These are phyloP conservation scores for Bugulina stolonifera DNA, from an alignment of 2,888 invertebrate genomes.

Conservation along the genomic window DNA sequence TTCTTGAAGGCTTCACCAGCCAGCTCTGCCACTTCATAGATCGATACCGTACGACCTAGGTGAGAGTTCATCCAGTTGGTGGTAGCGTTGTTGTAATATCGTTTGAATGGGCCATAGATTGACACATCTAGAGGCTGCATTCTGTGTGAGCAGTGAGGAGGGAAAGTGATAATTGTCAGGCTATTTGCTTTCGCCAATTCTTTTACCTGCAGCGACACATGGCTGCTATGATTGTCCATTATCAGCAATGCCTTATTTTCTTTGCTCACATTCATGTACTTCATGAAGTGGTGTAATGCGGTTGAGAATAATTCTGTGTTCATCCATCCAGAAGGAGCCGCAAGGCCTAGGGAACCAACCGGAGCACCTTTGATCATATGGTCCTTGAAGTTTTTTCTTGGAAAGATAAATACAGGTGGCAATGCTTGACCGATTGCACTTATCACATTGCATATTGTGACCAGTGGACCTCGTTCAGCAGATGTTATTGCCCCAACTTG, in stretches of 20 bases:
- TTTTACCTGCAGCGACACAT: not conserved
- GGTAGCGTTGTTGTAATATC: not conserved
- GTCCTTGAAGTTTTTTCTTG: slow-evolving; percentile 27
- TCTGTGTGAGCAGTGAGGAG: slow-evolving; percentile 28
- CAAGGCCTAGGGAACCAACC: slow-evolving; percentile 26
- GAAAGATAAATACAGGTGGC: slow-evolving; percentile 29
- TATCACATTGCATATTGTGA: slow-evolving; percentile 28
- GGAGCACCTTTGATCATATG: slow-evolving; percentile 26
- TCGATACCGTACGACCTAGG: not conserved
- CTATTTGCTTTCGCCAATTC: slow-evolving; percentile 14
- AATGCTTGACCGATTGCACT: slow-evolving; percentile 27
- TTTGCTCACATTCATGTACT: not conserved
- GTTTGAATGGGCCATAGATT: slow-evolving; percentile 27
- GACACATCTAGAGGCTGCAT: slow-evolving; percentile 28
- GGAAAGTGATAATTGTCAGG: slow-evolving; percentile 25
- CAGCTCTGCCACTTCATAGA: not conserved
- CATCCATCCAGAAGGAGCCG: slow-evolving; percentile 30
- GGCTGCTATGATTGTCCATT: slow-evolving; percentile 29
- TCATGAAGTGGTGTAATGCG: slow-evolving; percentile 28
- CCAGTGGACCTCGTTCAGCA: slow-evolving; percentile 29
- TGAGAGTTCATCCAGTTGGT: not conserved
- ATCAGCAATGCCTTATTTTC: slow-evolving; percentile 26
- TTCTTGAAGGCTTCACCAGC: not conserved
- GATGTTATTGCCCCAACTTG: slow-evolving; percentile 30
- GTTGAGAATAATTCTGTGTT: slow-evolving; percentile 27